A percentile compares a stretch with the other conserved stretches of the same genome.
Evolutionary conservation across 2,113 vertebrate species (phyloP).

Genomic region (Nibea albiflora): DNA sequence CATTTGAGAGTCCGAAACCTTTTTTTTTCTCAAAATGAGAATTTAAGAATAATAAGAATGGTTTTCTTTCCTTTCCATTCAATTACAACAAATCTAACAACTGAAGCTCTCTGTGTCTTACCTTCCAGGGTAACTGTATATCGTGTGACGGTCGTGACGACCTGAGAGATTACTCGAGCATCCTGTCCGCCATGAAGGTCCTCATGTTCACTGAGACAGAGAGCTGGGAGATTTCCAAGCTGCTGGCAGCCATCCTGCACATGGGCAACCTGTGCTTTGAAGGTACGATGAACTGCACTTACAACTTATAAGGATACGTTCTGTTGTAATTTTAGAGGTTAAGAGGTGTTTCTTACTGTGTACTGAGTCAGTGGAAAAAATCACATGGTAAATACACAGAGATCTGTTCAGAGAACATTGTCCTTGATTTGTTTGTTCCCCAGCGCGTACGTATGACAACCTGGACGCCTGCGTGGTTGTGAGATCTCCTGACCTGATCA

Average conservation of each 20-base stretch:
- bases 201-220: slow-evolving; percentile 98
- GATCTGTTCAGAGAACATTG: not conserved
- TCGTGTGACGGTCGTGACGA: slow-evolving; percentile 94
- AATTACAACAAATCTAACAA: no score
- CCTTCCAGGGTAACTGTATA: slow-evolving; percentile 90
- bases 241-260: slow-evolving; percentile 95
- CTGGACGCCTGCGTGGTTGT: slow-evolving; percentile 96
- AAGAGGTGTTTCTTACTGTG: not conserved
- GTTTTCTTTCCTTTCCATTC: no score
- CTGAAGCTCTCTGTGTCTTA: not conserved
- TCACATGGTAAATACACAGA: not conserved
- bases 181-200: slow-evolving; percentile 97
- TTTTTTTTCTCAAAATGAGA: no score
- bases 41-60: no score
- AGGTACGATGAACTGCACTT: slow-evolving; percentile 75
- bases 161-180: slow-evolving; percentile 95
- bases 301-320: not conserved
- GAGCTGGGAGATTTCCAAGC: slow-evolving; percentile 98
- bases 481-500: slow-evolving; percentile 89
- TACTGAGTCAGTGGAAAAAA: not conserved
- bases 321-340: not conserved
- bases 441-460: slow-evolving; percentile 96
- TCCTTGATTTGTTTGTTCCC: not conserved
- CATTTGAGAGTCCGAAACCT: no score
- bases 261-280: slow-evolving; percentile 97